These are phyloP conservation scores for Hydrocynus forskahlii DNA, from an alignment of 2,797 vertebrate species.

Conservation along the genomic window DNA sequence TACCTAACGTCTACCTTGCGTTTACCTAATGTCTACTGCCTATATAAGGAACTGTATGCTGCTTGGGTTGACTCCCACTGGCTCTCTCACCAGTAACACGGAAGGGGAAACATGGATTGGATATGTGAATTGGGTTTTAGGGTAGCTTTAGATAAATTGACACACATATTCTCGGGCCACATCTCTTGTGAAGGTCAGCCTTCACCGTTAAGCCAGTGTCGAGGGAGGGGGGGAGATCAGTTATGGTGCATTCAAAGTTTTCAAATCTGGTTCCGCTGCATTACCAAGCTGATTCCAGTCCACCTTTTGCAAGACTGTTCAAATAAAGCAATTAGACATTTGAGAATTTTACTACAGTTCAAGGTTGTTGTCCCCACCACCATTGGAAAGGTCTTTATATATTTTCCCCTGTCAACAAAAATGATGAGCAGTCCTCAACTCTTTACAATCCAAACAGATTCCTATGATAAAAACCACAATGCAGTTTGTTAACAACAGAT, in stretches of 20 bases:
- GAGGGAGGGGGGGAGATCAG: slow-evolving; percentile 15
- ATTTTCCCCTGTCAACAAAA: too few species aligned
- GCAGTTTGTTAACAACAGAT: not conserved
- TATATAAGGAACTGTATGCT: slow-evolving; percentile 74
- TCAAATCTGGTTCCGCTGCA: not conserved
- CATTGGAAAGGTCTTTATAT: too few species aligned
- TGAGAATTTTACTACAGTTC: too few species aligned
- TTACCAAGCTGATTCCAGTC: not conserved
- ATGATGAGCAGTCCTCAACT: too few species aligned
- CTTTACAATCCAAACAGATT: too few species aligned
- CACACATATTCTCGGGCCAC: slow-evolving; percentile 56
- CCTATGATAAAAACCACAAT: not conserved
- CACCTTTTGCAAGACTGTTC: not conserved
- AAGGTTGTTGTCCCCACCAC: too few species aligned
- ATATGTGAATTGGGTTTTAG: slow-evolving; percentile 38
- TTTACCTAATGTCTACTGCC: slow-evolving; percentile 83
- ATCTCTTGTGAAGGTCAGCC: slow-evolving; percentile 53
- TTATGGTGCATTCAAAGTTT: not conserved
- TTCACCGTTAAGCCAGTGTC: slow-evolving; percentile 41
- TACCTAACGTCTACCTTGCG: slow-evolving; percentile 81
- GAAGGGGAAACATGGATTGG: slow-evolving; percentile 24
- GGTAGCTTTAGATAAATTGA: slow-evolving; percentile 52
- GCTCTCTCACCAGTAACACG: slow-evolving; percentile 41
- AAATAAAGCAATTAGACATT: not conserved
- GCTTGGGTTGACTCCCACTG: slow-evolving; percentile 35